phyloP scores from a whole-genome alignment of 2,797 vertebrate species.

The Lithobates pipiens region DNA sequence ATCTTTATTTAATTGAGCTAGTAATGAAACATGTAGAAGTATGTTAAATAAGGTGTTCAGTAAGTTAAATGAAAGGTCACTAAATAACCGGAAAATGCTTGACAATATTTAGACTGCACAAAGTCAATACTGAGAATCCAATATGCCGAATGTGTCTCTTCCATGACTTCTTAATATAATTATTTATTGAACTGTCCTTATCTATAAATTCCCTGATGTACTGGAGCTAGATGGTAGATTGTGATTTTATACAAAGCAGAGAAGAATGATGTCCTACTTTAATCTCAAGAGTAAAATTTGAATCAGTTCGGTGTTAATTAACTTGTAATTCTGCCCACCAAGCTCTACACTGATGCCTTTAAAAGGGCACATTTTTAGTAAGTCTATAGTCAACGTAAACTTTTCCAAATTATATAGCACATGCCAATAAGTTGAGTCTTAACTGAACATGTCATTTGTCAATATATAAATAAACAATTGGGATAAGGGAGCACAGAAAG shows the following conservation, averaged over 20 bases:
- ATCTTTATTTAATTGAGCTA: conserved; percentile 40
- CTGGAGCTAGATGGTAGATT: conserved; percentile 28
- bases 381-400: no score
- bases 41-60: conserved; percentile 51
- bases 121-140: conserved; percentile 48
- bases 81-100: conserved; percentile 41
- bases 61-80: conserved; percentile 57
- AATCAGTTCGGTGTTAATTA: conserved; percentile 54
- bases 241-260: conserved; percentile 18
- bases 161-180: conserved; percentile 46
- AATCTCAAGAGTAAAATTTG: conserved; percentile 37
- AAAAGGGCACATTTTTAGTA: background rate
- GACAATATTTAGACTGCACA: conserved; percentile 37
- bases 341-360: background rate
- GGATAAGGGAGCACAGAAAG: no score
- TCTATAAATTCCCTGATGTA: conserved; percentile 29
- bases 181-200: conserved; percentile 52
- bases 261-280: conserved; percentile 45
- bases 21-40: conserved; percentile 34
- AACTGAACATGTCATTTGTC: no score
- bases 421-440: no score
- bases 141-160: conserved; percentile 45
- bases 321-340: conserved; percentile 14
- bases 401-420: no score
- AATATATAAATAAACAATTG: no score